Evolutionary conservation across 2,888 invertebrate genomes (phyloP).

Genomic region (Drosophila colorata): DNA sequence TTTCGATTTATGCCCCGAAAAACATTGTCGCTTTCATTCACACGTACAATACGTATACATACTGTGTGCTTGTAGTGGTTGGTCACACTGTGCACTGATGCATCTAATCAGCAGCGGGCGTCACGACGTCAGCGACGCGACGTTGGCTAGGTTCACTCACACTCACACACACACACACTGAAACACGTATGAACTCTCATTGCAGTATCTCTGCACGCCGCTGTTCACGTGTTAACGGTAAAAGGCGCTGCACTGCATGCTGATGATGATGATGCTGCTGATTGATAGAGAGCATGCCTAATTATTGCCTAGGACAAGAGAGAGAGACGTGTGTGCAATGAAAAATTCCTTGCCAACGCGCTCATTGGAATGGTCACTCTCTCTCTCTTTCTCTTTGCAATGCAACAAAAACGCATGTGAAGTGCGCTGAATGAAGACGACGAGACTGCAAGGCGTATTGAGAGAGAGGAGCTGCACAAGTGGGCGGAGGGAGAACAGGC

Average conservation of each 20-base stretch:
- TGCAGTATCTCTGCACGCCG: slow-evolving; percentile 37
- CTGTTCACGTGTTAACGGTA: slow-evolving; percentile 74
- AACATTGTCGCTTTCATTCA: slow-evolving; percentile 62
- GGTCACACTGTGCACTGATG: slow-evolving; percentile 47
- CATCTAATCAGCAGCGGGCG: slow-evolving; percentile 32
- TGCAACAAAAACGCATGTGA: slow-evolving; percentile 8
- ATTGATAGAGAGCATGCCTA: slow-evolving; percentile 45
- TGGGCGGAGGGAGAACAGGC: background rate
- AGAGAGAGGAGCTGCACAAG: background rate
- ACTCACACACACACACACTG: slow-evolving; percentile 2
- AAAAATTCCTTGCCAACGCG: slow-evolving; percentile 31
- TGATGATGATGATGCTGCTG: slow-evolving; percentile 32
- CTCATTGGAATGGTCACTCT: slow-evolving; percentile 18
- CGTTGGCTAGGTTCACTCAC: slow-evolving; percentile 26
- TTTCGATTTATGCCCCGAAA: slow-evolving; percentile 37
- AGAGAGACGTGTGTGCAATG: slow-evolving; percentile 10
- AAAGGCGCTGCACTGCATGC: slow-evolving; percentile 37
- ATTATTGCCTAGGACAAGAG: slow-evolving; percentile 31
- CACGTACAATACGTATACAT: background rate
- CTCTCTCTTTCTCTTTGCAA: background rate
- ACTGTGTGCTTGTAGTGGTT: slow-evolving; percentile 17
- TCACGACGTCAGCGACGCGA: slow-evolving; percentile 5
- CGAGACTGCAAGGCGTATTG: slow-evolving; percentile 19
- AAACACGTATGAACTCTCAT: slow-evolving; percentile 18
- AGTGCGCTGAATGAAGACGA: slow-evolving; percentile 43